A percentile compares a stretch with the other conserved stretches of the same genome.
Conservation (phyloP, 2,888 invertebrate genomes). For the Invenusta paracnida region DNA sequence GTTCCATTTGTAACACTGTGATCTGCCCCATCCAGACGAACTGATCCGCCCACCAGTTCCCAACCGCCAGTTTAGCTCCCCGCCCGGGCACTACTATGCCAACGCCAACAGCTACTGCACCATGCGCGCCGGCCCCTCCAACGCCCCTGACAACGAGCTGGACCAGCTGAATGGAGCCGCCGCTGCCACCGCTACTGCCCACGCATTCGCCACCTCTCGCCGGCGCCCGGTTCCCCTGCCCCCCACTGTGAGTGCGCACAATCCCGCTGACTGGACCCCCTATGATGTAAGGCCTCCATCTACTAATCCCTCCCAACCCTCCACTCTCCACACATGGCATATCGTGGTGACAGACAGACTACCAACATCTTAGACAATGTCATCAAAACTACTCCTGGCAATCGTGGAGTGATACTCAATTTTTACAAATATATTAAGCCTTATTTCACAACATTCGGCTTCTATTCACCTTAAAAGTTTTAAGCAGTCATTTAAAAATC, state of each 20-base stretch:
- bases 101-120: conserved; percentile 27
- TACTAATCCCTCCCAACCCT: too few species aligned
- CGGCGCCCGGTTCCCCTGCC: background rate
- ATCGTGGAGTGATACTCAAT: too few species aligned
- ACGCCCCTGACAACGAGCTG: background rate
- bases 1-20: too few species aligned
- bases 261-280: background rate
- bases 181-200: background rate
- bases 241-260: background rate
- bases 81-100: conserved; percentile 9
- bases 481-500: too few species aligned
- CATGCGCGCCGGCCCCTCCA: background rate
- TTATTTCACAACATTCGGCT: too few species aligned
- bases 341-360: too few species aligned
- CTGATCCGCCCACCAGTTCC: conserved; percentile 1
- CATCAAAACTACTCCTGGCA: too few species aligned
- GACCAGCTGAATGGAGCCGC: background rate
- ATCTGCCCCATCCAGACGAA: background rate
- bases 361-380: too few species aligned
- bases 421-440: too few species aligned
- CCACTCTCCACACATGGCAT: too few species aligned
- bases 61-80: conserved; percentile 21
- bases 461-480: too few species aligned
- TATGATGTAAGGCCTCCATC: conserved; percentile 18
- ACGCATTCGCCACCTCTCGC: background rate